Evolutionary conservation across 2,888 invertebrate genomes (phyloP).

Genomic region (Amblyjoppa proteus): DNA sequence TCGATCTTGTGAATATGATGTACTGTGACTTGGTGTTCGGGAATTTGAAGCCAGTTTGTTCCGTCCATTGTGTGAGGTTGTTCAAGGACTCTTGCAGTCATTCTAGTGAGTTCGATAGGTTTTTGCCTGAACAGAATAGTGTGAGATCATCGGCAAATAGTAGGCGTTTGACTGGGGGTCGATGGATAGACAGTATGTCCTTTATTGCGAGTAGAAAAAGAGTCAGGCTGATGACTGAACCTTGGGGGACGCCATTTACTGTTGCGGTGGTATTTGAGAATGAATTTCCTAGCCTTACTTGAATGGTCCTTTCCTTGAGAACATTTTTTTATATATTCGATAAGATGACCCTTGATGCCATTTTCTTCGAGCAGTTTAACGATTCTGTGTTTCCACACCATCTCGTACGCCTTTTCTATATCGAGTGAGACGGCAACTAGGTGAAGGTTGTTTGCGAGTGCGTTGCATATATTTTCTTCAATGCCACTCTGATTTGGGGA

Average conservation of each 20-base stretch:
- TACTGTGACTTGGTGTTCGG: constrained; percentile 6
- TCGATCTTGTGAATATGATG: constrained; percentile 16
- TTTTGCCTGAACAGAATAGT: constrained; percentile 25
- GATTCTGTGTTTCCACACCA: constrained; percentile 39
- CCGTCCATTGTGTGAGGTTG: constrained; percentile 5
- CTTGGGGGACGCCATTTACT: not conserved
- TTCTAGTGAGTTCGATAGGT: not conserved
- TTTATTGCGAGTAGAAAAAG: constrained; percentile 32
- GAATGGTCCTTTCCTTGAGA: not conserved
- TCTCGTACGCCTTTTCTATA: constrained; percentile 63
- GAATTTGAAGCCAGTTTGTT: constrained; percentile 29
- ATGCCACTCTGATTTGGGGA: constrained; percentile 38
- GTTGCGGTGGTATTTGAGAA: not conserved
- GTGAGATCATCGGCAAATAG: constrained; percentile 42
- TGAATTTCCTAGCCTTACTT: constrained; percentile 4
- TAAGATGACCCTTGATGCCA: constrained; percentile 27
- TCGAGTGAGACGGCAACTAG: constrained; percentile 51
- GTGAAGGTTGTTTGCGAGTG: constrained; percentile 56
- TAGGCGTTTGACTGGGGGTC: constrained; percentile 2
- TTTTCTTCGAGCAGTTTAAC: constrained; percentile 6
- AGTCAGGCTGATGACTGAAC: not conserved
- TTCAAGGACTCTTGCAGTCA: constrained; percentile 16
- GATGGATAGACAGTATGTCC: not conserved
- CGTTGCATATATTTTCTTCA: constrained; percentile 41
- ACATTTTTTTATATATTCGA: constrained; percentile 41